Evolutionary conservation across 2,797 vertebrate species (phyloP).

Genomic region (Trichosurus vulpecula): DNA sequence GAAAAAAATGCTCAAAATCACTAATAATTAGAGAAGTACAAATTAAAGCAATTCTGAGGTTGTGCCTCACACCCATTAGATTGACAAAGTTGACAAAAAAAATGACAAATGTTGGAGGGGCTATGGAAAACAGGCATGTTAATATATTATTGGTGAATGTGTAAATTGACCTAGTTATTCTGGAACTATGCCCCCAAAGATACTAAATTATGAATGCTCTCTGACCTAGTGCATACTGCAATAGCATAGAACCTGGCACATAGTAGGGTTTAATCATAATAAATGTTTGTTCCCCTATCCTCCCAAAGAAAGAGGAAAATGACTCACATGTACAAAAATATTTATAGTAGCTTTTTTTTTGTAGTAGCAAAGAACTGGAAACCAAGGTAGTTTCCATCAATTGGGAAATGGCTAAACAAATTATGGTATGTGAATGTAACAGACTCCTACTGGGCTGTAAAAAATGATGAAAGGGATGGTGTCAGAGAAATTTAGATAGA

Average conservation of each 20-base stretch:
- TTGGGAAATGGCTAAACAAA: not conserved
- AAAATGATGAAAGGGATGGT: not conserved
- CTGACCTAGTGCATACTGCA: not conserved
- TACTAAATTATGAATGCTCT: not conserved
- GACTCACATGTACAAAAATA: too few species aligned
- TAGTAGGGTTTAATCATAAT: not conserved
- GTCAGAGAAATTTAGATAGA: not conserved
- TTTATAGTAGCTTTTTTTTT: not conserved
- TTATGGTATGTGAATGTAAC: not conserved
- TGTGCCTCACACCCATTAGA: not conserved
- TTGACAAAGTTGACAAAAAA: not conserved
- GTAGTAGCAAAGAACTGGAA: not conserved
- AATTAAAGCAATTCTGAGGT: not conserved
- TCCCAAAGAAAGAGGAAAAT: not conserved
- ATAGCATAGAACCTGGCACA: not conserved
- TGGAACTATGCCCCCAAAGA: not conserved
- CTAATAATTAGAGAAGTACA: not conserved
- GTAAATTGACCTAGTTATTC: not conserved
- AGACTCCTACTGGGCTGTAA: not conserved
- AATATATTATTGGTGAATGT: not conserved
- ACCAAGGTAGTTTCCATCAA: not conserved
- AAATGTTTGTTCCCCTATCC: not conserved
- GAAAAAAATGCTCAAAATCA: not conserved
- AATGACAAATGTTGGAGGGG: not conserved
- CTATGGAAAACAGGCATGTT: not conserved